A percentile compares a stretch with the other conserved stretches of the same genome.
phyloP scores from a whole-genome alignment of 2,113 vertebrate genomes.

The Notiomystis cincta region DNA sequence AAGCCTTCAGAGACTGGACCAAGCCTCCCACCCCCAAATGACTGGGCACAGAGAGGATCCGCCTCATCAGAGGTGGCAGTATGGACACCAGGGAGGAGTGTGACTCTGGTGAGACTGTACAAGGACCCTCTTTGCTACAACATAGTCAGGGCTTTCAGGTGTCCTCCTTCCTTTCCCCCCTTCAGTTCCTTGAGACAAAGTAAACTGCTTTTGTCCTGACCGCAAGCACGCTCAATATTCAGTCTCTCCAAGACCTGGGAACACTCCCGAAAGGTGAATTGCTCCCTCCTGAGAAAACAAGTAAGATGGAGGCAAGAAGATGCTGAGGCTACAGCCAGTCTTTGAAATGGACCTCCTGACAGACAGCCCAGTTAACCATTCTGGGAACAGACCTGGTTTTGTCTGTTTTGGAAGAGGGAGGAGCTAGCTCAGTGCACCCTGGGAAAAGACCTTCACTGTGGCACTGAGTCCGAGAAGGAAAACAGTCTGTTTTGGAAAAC shows the following conservation, averaged over 20 bases:
- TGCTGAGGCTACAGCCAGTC: background rate
- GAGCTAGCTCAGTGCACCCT: background rate
- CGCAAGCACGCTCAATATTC: background rate
- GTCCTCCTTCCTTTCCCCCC: background rate
- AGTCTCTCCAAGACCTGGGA: constrained; percentile 23
- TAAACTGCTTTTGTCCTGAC: constrained; percentile 36
- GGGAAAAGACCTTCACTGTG: background rate
- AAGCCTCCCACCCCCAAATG: background rate
- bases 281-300: constrained; percentile 37
- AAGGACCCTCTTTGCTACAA: background rate
- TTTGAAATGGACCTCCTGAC: background rate
- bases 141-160: background rate
- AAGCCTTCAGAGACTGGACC: constrained; percentile 15
- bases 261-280: constrained; percentile 16
- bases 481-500: constrained; percentile 2
- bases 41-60: background rate
- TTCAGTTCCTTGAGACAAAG: constrained; percentile 26
- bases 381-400: background rate
- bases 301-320: constrained; percentile 1
- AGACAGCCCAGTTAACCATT: background rate
- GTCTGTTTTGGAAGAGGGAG: background rate
- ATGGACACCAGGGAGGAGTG: background rate
- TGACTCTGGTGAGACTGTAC: background rate
- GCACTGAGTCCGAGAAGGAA: background rate
- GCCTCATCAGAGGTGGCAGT: background rate